Base-by-base conservation (phyloP, 1,140 invertebrate species). In the Sogatella furcifera region DNA sequence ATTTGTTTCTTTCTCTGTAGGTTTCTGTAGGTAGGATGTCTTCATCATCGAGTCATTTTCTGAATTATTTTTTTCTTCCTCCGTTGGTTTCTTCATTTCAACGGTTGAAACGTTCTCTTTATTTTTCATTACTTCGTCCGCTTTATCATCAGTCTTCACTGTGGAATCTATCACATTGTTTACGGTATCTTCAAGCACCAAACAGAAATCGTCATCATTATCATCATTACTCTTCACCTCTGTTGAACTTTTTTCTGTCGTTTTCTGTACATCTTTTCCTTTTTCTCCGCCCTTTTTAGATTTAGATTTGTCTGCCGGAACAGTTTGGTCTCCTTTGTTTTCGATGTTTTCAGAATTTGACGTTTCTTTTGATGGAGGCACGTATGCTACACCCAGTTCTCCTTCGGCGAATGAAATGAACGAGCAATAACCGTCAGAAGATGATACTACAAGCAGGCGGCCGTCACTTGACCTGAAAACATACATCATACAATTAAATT, bases 371-470 rank as follows among this genome's bases (percentile, higher is more conserved):
- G 34, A 4, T 10, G 15, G 34, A 1, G 22, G 22, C 11, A 46
- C 44, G 24, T 90, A 88, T 3, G 77, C 71, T 49, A 81, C 76
- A 2, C 95, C 96, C 15, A 98, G 73, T 77, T 98, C 95, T 5
- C 78, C 81, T 17, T 83, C 74, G 28, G 81, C 76, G 75, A 98
- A 98, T 38, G 84, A 85, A 46, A 97, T 81, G 60, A 98, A 77
- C 0, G 95, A 95, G 72, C 92, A 95, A 72, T 91, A 98, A 1
- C 95, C 95, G 77, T 98, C 95, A 0, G 92, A 95, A 31, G 95
- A 98, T 15, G 92, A 92, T 0, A 89, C 86, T 1, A 94, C 78
- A 58, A 98, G 73, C 31, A 89, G 75, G 46, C 74, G 75, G 0
- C 92, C 94, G 79, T 97, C 88, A 2, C 78, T 75, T 5, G 95